Base-by-base conservation (phyloP, 2,113 vertebrate genomes). In the Eulemur rufifrons region DNA sequence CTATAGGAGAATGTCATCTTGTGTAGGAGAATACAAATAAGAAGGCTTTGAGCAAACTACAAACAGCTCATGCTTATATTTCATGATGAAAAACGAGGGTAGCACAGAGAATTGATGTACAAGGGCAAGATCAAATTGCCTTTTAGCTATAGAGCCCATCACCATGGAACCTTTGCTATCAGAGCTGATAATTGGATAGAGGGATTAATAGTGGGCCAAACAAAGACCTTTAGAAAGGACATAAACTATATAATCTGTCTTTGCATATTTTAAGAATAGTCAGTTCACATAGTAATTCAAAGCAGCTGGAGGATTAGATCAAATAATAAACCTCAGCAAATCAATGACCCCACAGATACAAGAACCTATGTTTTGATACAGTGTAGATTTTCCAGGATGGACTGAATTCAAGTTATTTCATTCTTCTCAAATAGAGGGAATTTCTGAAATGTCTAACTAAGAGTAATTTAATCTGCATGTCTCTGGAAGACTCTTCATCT, bases 81-180 rank as follows among this genome's bases (percentile, higher is more conserved):
- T 87, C n/a, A 1, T 78, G 76, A 85, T 96, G 90, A 96, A 96
- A 96, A 97, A 81, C 0, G 10, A 95, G 32, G 78, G 14, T 69
- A 89, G 54, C 56, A 77, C 90, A 96, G 85, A 96, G 64, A 97
- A 92, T 8, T 95, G 87, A 88, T 86, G 50, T 76, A 95, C 76
- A 68, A 61, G 59, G 71, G 77, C 87, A 97, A 96, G 81, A 85
- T n/a, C 81, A 97, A 96, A 95, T 92, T 94, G 54, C 76, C 84
- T 96, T 74, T 90, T 92, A 94, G 59, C 76, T 45, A 59, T 54
- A 90, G 85, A 94, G 81, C 25, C 69, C 87, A 92, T 87, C 52
- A 37, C 56, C 39, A 54, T 59, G 68, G 50, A 94, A 78, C 9
- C 37, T 69, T 92, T 90, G 47, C 18, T 68, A 86, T 82, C 76